These are phyloP conservation scores for Scyliorhinus canicula DNA, from an alignment of 2,797 vertebrate genomes.

Conservation along the genomic window DNA sequence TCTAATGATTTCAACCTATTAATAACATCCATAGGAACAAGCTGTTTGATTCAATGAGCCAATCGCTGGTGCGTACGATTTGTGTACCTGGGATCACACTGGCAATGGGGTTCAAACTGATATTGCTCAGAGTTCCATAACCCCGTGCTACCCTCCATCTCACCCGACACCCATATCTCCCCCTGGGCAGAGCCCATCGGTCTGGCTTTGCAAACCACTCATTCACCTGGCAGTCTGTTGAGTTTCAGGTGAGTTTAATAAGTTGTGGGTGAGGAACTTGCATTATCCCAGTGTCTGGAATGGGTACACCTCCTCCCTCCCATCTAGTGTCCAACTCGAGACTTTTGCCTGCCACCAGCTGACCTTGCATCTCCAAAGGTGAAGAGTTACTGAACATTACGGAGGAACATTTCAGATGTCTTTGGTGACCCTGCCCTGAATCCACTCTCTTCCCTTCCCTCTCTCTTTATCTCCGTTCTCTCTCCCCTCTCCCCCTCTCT, in stretches of 20 bases:
- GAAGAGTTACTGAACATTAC: no score
- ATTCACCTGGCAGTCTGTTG: background rate
- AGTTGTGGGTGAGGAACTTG: no score
- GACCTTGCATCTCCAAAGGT: no score
- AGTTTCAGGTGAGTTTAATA: background rate
- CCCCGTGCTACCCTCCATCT: background rate
- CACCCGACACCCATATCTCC: background rate
- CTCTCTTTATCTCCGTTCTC: fast-evolving
- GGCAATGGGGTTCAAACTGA: background rate
- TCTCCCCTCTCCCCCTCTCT: no score
- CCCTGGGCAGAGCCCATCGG: background rate
- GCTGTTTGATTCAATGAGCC: background rate
- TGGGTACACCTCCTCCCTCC: no score
- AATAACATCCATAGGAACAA: background rate
- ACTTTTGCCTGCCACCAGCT: no score
- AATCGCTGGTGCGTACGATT: background rate
- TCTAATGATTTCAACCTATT: background rate
- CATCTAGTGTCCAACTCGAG: no score
- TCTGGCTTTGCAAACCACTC: background rate
- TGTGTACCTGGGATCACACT: background rate
- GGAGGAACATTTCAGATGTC: background rate
- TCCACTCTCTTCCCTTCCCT: fast-evolving
- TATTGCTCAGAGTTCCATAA: background rate
- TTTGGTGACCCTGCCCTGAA: background rate
- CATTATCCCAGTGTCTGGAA: no score